phyloP scores from a whole-genome alignment of 2,113 vertebrate genomes.

The Microtus pennsylvanicus region DNA sequence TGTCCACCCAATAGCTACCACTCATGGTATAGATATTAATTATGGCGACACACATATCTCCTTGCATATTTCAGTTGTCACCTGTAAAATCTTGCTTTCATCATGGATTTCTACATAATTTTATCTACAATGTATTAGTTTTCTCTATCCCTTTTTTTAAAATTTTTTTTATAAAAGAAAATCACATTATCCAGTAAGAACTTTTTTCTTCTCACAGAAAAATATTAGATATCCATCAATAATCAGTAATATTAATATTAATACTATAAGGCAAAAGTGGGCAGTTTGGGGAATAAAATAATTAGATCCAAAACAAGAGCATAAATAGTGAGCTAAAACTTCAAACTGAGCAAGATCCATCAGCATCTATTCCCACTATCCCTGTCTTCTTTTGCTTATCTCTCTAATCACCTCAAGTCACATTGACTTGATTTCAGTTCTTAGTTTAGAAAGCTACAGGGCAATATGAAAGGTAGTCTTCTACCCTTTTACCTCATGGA shows the following conservation, averaged over 20 bases:
- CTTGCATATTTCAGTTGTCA: constrained; percentile 3
- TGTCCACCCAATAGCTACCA: neutral
- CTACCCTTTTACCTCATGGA: neutral
- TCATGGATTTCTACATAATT: constrained; percentile 20
- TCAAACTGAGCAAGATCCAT: neutral
- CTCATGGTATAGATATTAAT: neutral
- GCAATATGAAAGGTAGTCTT: neutral
- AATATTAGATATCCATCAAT: neutral
- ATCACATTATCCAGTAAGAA: neutral
- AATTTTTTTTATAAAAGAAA: neutral
- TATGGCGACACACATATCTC: neutral
- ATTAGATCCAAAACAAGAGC: neutral
- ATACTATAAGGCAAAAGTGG: neutral
- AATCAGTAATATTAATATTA: neutral
- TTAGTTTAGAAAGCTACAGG: neutral
- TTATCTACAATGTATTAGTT: constrained; percentile 4
- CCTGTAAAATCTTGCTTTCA: constrained; percentile 6
- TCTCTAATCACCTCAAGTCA: neutral
- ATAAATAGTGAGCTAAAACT: neutral
- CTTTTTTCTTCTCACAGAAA: constrained; percentile 17
- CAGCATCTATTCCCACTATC: neutral
- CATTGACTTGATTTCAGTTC: neutral
- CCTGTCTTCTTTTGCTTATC: neutral
- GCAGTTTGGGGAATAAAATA: neutral
- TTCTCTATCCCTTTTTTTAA: neutral